phyloP scores from a whole-genome alignment of 2,888 invertebrate genomes.

The Escarpia spicata region DNA sequence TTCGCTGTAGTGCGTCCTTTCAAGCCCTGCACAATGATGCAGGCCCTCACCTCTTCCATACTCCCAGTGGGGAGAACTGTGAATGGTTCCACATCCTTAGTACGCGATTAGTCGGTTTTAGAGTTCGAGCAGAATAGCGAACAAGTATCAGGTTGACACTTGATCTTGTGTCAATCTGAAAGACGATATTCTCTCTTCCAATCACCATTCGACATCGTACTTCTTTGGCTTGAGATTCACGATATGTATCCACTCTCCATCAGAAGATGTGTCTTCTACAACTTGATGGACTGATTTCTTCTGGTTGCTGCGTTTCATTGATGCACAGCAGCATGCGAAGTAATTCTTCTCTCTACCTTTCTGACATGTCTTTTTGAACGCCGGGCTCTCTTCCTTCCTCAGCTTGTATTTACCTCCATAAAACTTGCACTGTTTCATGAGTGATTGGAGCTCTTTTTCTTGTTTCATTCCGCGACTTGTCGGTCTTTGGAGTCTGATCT shows the following conservation, averaged over 20 bases:
- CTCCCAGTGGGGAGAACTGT: conserved; percentile 17
- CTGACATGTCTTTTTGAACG: conserved; percentile 26
- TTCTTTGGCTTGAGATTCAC: not conserved
- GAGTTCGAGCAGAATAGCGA: not conserved
- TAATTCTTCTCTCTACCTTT: conserved; percentile 25
- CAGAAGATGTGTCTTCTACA: conserved; percentile 13
- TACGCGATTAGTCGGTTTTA: conserved; percentile 27
- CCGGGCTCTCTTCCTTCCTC: conserved; percentile 29
- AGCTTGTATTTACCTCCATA: conserved; percentile 19
- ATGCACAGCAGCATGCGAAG: conserved; percentile 17
- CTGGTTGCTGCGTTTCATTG: not conserved
- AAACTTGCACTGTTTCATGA: conserved; percentile 25
- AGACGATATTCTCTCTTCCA: conserved; percentile 20
- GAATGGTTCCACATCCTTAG: not conserved
- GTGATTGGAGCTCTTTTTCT: not conserved
- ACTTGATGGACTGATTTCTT: not conserved
- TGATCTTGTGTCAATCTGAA: conserved; percentile 37
- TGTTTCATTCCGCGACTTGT: not conserved
- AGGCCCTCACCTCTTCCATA: not conserved
- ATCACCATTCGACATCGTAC: not conserved
- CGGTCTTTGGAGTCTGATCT: not conserved
- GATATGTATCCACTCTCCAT: not conserved
- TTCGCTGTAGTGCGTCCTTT: no score
- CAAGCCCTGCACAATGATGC: no score
- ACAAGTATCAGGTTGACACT: conserved; percentile 30